These are phyloP conservation scores for Schizotus pectinicornis DNA, from an alignment of 2,888 invertebrate genomes.

Conservation along the genomic window DNA sequence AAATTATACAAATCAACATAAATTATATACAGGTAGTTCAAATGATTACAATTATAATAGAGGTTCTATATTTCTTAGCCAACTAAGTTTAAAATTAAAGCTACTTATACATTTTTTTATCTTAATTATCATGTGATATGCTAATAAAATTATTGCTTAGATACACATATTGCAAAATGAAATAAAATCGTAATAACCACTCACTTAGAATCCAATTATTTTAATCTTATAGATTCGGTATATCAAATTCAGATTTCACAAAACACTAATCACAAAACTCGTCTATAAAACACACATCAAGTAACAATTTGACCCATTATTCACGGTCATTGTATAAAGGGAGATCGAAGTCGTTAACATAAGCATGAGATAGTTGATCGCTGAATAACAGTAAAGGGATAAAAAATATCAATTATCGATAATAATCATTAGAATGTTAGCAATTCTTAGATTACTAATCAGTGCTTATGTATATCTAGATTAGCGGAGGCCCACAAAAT, in stretches of 20 bases:
- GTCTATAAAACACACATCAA: constrained; percentile 8
- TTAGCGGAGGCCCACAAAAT: neutral
- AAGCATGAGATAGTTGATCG: constrained; percentile 1
- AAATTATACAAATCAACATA: constrained; percentile 25
- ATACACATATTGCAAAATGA: constrained; percentile 31
- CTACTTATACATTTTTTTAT: constrained; percentile 24
- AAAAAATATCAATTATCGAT: constrained; percentile 11
- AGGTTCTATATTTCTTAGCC: constrained; percentile 9
- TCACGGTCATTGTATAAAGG: constrained; percentile 9
- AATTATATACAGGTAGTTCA: constrained; percentile 17
- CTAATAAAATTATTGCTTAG: constrained; percentile 40
- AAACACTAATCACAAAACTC: constrained; percentile 1
- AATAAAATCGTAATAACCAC: constrained; percentile 19
- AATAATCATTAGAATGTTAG: neutral
- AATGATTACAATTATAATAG: constrained; percentile 9
- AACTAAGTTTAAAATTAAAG: constrained; percentile 17
- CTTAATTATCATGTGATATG: constrained; percentile 33
- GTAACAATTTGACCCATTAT: neutral
- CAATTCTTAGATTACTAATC: neutral
- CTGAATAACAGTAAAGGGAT: constrained; percentile 1
- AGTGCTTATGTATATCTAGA: neutral
- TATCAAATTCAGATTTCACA: constrained; percentile 19
- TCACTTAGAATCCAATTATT: constrained; percentile 15
- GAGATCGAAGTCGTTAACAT: constrained; percentile 20
- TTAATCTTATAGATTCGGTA: constrained; percentile 10